Base-by-base conservation (phyloP, 1,140 invertebrate species). In the Drosophila virilis region DNA sequence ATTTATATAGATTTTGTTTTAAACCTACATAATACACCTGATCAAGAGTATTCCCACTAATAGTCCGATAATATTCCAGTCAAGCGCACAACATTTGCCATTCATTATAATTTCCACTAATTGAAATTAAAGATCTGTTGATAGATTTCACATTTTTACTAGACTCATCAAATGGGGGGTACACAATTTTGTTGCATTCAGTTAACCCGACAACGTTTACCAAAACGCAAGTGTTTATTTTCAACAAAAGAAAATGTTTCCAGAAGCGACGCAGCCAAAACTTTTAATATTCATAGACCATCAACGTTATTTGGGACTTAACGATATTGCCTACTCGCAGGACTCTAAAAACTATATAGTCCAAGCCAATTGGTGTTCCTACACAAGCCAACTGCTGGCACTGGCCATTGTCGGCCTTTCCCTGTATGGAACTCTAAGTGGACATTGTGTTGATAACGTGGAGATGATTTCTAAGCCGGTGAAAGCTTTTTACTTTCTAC, bases 281-380 rank as follows among this genome's bases (percentile, higher is more conserved):
- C 35, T 64, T 1, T 64, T 50, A 13, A 22, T 8, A 1, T 65
- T 71, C 15, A 1, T 71, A 22, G 52, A 71, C 17, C 65, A 71
- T 58, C 69, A 71, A 13, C 60, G 69, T 15, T 71, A 58, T 51
- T 37, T 71, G 43, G 69, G 52, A 15, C 37, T 71, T 2, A 58
- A 9, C 8, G 45, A 71, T 8, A 48, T 65, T 1, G 60, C 35
- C 8, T 71, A 71, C 38, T 65, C 52, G 8, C 13, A 9, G 8
- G 13, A 37, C 15, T 10, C 8, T 6, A 32, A 40, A 6, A 9
- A 35, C 7, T 71, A 61, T 45, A 15, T 37, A 6, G 8, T 61
- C 2, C 15, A 10, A 5, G 10, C 48, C 6, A 51, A 12, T 37
- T 54, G 32, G 8, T 6, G 13, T 9, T 45, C 58, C 10, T 54